Evolutionary conservation across 2,888 invertebrate species (phyloP), one percentile per base, ranked within the genome.

Genomic region (Euproctis similis): DNA sequence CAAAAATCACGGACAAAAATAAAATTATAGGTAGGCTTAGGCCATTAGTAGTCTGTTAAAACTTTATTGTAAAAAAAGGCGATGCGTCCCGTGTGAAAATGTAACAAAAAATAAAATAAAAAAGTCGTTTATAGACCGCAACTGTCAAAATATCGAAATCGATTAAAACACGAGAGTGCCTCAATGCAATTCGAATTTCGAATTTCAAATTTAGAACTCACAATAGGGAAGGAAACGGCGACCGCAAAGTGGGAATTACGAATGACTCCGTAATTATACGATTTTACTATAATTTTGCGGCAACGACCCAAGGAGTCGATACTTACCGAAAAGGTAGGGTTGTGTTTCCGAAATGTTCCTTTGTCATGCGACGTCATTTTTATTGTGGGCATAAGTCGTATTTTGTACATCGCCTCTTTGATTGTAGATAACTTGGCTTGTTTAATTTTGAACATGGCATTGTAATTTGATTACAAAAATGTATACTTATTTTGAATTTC

Each of bases 261-360:
- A 53, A 57, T 59, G 54, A 67, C 53, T 64, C 72, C 75, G 60
- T 82, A 82, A 82, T 82, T 80, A 82, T 60, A 78, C 55, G 66
- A 70, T 69, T 68, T 69, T 62, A 68, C 70, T 69, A 66, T 80
- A 80, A 80, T 81, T 80, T 80, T 73, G 78, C 62, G 76, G 77
- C 62, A 42, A 42, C 34, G 41, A 54, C 50, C 53, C 59, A 59
- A 61, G 59, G 57, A 54, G 37, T 25, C 31, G 34, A 35, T 43
- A 39, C 31, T 40, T 39, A 44, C 14, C 6, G 4, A 26, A 8
- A 22, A 4, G 4, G 27, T 51, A 45, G 42, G 61, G 65, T 6
- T 39, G 35, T 24, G 13, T 26, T 19, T 12, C 10, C 8, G 4
- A 3, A 9, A 27, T 7, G 24, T 11, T 27, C 8, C 17, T 12